These are phyloP conservation scores for Leucoptera coffeella DNA, from an alignment of 2,888 invertebrate species.

Conservation along the genomic window DNA sequence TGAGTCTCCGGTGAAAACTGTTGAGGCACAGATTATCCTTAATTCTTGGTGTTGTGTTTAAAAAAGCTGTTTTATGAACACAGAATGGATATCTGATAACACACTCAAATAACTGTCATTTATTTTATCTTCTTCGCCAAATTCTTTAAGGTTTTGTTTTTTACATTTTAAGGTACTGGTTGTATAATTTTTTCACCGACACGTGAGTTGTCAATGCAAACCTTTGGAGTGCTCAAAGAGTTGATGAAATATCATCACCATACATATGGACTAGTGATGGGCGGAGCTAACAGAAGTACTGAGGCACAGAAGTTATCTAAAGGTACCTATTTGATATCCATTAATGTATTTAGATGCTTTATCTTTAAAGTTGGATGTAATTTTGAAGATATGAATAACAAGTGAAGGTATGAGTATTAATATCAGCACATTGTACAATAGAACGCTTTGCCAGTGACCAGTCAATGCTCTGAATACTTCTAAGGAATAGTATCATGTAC, in stretches of 20 bases:
- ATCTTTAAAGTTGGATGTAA: no score
- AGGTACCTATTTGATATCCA: no score
- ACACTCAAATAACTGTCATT: background rate
- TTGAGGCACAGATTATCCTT: slow-evolving; percentile 19
- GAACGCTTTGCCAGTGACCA: no score
- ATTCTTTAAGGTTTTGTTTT: slow-evolving; percentile 22
- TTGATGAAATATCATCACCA: slow-evolving; percentile 87
- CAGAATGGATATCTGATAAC: slow-evolving; percentile 48
- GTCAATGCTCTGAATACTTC: no score
- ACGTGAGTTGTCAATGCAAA: slow-evolving; percentile 95
- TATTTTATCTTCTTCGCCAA: background rate
- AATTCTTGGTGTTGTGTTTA: background rate
- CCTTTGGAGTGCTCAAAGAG: slow-evolving; percentile 94
- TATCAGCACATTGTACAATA: no score
- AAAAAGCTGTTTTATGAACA: slow-evolving; percentile 33
- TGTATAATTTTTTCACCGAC: slow-evolving; percentile 93
- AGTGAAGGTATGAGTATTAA: no score
- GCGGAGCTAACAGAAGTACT: slow-evolving; percentile 84
- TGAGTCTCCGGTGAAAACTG: slow-evolving; percentile 28
- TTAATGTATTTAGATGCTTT: no score
- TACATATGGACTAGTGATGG: slow-evolving; percentile 93
- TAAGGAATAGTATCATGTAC: no score
- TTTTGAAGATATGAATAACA: no score
- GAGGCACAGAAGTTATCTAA: slow-evolving; percentile 88
- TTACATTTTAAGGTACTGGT: slow-evolving; percentile 75